Base-by-base conservation (phyloP, 2,797 vertebrate species). In the Diplodus sargus region DNA sequence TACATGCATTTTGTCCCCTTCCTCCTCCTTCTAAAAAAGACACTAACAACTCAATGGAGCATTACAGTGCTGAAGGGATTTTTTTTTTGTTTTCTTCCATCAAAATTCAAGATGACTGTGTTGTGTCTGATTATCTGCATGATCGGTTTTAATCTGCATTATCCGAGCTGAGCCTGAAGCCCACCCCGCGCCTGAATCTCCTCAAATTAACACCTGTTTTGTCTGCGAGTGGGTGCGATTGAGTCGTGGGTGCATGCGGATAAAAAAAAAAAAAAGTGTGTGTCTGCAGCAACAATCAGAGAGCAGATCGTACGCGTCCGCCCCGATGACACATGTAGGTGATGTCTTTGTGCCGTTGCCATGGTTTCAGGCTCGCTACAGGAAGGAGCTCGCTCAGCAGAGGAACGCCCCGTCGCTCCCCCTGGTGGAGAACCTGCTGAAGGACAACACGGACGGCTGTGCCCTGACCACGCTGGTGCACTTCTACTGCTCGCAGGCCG, bases 361-460 rank as follows among this genome's bases (percentile, higher is more conserved):
- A 88, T 93, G 93, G 91, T 89, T 90, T 68, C 86, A 99, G 98
- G 96, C 96, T 72, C 95, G 95, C 83, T 97, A 97, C 79, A 96
- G 96, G 83, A 98, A 94, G 85, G 97, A 99, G 75, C 96, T 96
- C 59, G 92, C 92, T 0, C 89, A 97, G 90, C 94, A 95, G 72
- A 96, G 93, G 59, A 95, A 93, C 20, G 80, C 94, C 82, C 97
- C 97, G 6, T 96, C 94, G 61, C 95, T 98, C 88, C 97, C 97
- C 2, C 60, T 96, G 90, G 96, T 99, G 92, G 98, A 99, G 70
- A 98, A 97, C 79, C 91, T 99, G 76, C 85, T 99, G 90, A 99
- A 99, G 92, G 98, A 99, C 88, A 97, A 96, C 81, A 96, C 97
- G 4, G 97, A 99, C 11, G 98, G 98, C 76, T 98, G 97, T 34